Evolutionary conservation across 2,888 invertebrate genomes (phyloP).

Genomic region (Ormyrus rosae): DNA sequence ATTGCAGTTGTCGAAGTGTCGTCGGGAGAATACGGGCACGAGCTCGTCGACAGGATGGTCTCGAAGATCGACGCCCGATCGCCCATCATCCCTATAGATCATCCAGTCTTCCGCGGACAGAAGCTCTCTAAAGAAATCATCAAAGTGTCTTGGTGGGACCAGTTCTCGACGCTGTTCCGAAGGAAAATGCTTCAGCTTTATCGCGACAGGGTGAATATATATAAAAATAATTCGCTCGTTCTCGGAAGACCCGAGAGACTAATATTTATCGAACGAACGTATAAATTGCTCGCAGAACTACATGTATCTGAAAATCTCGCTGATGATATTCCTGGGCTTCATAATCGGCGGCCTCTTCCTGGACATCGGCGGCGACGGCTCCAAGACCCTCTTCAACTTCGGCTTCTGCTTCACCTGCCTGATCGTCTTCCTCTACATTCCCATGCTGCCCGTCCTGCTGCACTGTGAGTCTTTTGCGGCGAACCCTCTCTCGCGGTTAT

Average conservation of each 20-base stretch:
- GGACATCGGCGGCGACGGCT: conserved; percentile 87
- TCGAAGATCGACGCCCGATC: conserved; percentile 78
- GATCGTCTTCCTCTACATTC: conserved; percentile 88
- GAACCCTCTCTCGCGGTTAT: no score
- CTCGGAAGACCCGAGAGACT: not conserved
- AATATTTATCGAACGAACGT: not conserved
- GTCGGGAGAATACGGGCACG: conserved; percentile 85
- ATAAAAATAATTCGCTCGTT: not conserved
- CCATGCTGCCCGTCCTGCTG: conserved; percentile 88
- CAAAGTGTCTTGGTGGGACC: conserved; percentile 80
- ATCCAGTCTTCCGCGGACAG: conserved; percentile 43
- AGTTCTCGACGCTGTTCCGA: conserved; percentile 82
- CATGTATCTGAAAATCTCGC: conserved; percentile 82
- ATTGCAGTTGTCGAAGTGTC: conserved; percentile 87
- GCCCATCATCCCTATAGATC: conserved; percentile 63
- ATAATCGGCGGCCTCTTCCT: conserved; percentile 84
- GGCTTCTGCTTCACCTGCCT: conserved; percentile 89
- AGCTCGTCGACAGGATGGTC: conserved; percentile 83
- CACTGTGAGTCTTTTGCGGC: conserved; percentile 81
- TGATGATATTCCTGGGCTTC: conserved; percentile 83
- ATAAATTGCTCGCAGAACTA: conserved; percentile 78
- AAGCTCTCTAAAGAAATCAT: conserved; percentile 78
- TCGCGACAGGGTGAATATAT: conserved; percentile 81
- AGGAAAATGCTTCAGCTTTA: conserved; percentile 86
- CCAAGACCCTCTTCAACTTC: conserved; percentile 89